Percentiles rank a stretch among this genome's conserved stretches.
Conservation (phyloP, 2,888 invertebrate species). For the Linnaemya tessellans region DNA sequence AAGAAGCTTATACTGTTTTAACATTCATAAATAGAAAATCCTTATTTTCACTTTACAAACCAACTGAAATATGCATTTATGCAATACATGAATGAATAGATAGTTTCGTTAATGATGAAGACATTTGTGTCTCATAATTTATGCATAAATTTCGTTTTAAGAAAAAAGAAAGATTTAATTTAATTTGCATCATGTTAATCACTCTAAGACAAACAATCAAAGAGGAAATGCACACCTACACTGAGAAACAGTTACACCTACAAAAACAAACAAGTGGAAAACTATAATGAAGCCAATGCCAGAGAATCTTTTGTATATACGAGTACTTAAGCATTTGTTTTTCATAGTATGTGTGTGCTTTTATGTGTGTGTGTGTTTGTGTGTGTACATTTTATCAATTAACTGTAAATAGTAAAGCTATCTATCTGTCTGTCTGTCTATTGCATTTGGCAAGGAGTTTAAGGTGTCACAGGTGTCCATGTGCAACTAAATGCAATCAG, state of each 20-base stretch:
- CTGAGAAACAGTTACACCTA: neutral
- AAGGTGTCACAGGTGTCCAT: conserved; percentile 10
- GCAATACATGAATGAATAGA: conserved; percentile 15
- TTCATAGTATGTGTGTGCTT: neutral
- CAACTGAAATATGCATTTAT: conserved; percentile 13
- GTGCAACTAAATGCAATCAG: neutral
- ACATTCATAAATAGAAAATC: neutral
- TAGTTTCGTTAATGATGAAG: conserved; percentile 31
- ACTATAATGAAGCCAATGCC: conserved; percentile 3
- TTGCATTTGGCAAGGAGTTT: conserved; percentile 16
- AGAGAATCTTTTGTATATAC: neutral
- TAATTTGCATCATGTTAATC: conserved; percentile 45
- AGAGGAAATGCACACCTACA: neutral
- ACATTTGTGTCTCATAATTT: conserved; percentile 48
- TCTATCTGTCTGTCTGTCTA: neutral
- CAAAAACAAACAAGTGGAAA: neutral
- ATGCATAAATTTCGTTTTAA: conserved; percentile 50
- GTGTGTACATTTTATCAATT: conserved; percentile 3
- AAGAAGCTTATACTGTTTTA: neutral
- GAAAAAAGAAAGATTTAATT: conserved; percentile 19
- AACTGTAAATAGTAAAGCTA: conserved; percentile 1
- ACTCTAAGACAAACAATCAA: neutral
- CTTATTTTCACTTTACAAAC: neutral
- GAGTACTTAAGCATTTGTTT: neutral
- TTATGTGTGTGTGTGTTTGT: neutral